Conservation (phyloP, 2,888 invertebrate genomes). For the Gisinianus flammeolus region DNA sequence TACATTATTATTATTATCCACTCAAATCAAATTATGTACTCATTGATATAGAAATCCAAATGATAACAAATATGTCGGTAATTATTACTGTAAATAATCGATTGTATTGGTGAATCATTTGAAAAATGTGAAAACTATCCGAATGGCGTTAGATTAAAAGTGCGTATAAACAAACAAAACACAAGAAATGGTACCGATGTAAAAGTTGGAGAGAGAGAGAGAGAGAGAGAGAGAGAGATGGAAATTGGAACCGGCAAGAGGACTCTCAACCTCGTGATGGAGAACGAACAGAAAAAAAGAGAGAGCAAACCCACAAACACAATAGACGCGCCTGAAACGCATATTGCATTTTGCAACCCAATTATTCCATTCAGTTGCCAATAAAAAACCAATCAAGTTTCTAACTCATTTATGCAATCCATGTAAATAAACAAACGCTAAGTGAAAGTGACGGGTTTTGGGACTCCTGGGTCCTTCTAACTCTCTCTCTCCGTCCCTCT, state of each 20-base stretch:
- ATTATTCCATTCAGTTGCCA: slow-evolving; percentile 8
- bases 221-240: too few species aligned
- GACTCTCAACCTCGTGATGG: too few species aligned
- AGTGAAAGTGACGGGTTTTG: slow-evolving; percentile 22
- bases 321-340: too few species aligned
- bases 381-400: slow-evolving; percentile 18
- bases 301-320: too few species aligned
- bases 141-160: too few species aligned
- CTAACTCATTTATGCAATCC: slow-evolving; percentile 18
- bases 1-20: background rate
- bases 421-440: slow-evolving; percentile 10
- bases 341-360: slow-evolving; percentile 16
- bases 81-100: background rate
- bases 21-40: background rate
- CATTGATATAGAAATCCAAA: background rate
- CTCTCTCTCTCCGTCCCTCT: background rate
- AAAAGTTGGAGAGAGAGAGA: too few species aligned
- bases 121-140: too few species aligned
- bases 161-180: too few species aligned
- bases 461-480: background rate
- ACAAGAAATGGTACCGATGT: too few species aligned
- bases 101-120: background rate
- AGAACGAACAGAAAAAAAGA: too few species aligned
- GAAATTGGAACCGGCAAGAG: too few species aligned
- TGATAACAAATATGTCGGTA: background rate